Evolutionary conservation across 2,888 invertebrate genomes (phyloP), one percentile per base, ranked within the genome.

Genomic region (Azorinus chamasolen): DNA sequence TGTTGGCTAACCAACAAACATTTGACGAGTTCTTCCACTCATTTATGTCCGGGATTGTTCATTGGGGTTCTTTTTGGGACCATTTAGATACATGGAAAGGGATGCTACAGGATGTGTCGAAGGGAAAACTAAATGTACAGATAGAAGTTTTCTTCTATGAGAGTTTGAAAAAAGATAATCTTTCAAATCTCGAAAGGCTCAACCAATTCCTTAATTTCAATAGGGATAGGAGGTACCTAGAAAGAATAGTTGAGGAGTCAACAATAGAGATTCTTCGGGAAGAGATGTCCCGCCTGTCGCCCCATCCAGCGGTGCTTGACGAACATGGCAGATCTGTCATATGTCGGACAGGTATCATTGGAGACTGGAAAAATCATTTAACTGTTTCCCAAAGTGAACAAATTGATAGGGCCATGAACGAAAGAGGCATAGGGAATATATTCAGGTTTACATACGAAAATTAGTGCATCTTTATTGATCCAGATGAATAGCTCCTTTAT

Each of bases 301-400:
- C 25, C 25, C 53, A n/a, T n/a, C 27, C 24, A 2, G 10, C 53
- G 14, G n/a, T 53, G 8, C 22, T 12, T 25, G 53, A 22, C 25
- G 53, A 45, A n/a, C 4, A 24, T 2, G 25, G 25, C 24, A 27
- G 25, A 1, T 24, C 6, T 14, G 53, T 53, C 8, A 8, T 53
- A 1, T 53, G 10, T n/a, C 24, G 53, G 12, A 53, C 22, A 92
- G 97, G 97, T 0, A 94, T 95, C 90, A 95, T 96, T 22, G 97
- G 97, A 0, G 96, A 97, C 87, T 97, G 96, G 96, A 95, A 95
- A 87, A 96, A 96, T 90, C 95, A 96, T 75, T 96, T 97, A 95
- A 95, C 95, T 0, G 94, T 95, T 1, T 95, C 96, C 86, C 93
- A 97, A 86, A 95, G 96, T 0, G 93, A 94, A 61, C 94, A 94